Base-by-base conservation (phyloP, 2,797 vertebrate genomes). In the Craterocephalus amniculus region DNA sequence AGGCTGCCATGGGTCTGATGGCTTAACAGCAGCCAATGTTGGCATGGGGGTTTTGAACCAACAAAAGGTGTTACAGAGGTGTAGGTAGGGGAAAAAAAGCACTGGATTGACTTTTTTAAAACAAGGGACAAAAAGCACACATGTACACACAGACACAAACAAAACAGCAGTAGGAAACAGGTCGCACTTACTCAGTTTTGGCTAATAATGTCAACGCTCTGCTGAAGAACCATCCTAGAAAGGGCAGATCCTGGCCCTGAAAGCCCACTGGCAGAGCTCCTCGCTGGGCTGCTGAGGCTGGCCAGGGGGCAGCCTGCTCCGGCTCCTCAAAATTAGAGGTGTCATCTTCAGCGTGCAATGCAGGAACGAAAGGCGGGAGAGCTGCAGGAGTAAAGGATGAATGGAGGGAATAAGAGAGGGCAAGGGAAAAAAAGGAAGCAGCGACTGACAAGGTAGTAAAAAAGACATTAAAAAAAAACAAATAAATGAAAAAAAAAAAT, bases 281-380 rank as follows among this genome's bases (percentile, higher is more conserved):
- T 93, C 88, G 91, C 84, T 91, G 91, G 95, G 95, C 93, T 94
- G 96, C 93, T 94, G 96, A 93, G 90, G 94, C 93, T 93, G 94
- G 93, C 87, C 90, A 79, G 94, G 94, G 92, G 88, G 93, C 95
- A 95, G 96, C 96, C 95, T 96, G 95, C 95, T 96, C 96, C 88
- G 95, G 96, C 94, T 97, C 98, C 95, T 99, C 97, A 91, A 99
- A 99, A 99, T 99, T 98, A 93, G 97, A 99, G 94, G 96, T 97
- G 96, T 99, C 98, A 99, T 99, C 98, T 84, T 99, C 97, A 87
- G 95, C 95, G 79, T 95, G 95, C 92, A 99, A 95, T 69, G 95
- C 95, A 91, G 98, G 98, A 94, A 99, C 96, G 92, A 99, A 99
- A 88, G 97, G 98, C 88, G 98, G 98, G 94, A 97, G 96, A 93